Base-by-base conservation (phyloP, 2,113 vertebrate genomes). In the Mesoclemmys tuberculata region DNA sequence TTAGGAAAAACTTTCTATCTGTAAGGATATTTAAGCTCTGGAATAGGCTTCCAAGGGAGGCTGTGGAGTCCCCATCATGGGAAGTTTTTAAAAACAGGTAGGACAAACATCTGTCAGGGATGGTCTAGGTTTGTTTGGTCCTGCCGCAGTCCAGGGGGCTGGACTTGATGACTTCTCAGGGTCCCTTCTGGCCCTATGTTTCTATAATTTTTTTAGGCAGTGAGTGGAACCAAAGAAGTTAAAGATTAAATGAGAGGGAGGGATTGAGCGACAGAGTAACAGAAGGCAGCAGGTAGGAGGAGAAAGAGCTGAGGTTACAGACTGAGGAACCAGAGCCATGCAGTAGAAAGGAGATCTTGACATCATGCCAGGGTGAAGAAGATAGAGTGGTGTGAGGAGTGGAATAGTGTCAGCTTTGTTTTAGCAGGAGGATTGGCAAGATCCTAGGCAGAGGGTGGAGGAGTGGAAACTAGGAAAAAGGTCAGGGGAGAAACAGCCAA, bases 401-500 rank as follows among this genome's bases (percentile, higher is more conserved):
- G 11, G 48, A 6, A 22, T 35, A 27, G 3, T 55, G 35, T 4
- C 10, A 61, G 21, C 6, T 90, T 80, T 82, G 10, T 87, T 71
- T 85, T n/a, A 35, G 19, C 41, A 84, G 1, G 48, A 4, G 56
- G 5, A 18, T 41, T 19, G 4, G 10, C 6, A 55, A 74, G 6
- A 5, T 8, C 0, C 35, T 80, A 2, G 2, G 9, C 26, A 56
- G 35, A 88, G 1, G 1, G 7, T 10, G 5, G 61, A 82, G 74
- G 26, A 14, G 16, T 52, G 19, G 87, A 68, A 87, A 79, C 0
- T 29, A 11, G 4, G 8, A 1, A 4, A 7, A 74, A 24, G 4
- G 2, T 3, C 12, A 64, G 18, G 75, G 10, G 5, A 13, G 2
- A 14, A 49, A 26, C 77, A 84, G 87, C 2, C 8, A 89, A 51